phyloP scores from a whole-genome alignment of 2,113 vertebrate species.

The Zapornia atra region DNA sequence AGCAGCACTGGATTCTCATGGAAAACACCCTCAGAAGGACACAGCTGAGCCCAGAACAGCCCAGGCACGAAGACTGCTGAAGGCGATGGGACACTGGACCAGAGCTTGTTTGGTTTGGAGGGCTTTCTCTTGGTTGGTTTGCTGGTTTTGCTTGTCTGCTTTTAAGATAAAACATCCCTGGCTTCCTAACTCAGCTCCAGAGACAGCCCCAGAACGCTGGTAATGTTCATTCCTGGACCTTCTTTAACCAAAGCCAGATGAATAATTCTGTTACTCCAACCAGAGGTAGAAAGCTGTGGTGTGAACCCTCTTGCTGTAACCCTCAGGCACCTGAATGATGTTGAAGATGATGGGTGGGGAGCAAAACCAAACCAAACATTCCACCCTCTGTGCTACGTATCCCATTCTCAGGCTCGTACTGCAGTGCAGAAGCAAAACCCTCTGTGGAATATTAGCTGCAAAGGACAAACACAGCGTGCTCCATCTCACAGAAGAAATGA shows the following conservation, averaged over 20 bases:
- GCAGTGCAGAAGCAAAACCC: not conserved
- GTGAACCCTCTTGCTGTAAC: not conserved
- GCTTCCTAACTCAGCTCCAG: not conserved
- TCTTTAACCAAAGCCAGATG: not conserved
- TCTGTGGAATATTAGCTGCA: not conserved
- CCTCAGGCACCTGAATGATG: not conserved
- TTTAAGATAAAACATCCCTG: not conserved
- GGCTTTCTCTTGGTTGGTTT: not conserved
- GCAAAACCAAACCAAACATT: not conserved
- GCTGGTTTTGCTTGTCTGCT: not conserved
- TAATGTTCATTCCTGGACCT: not conserved
- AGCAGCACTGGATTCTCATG: not conserved
- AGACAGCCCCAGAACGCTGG: not conserved
- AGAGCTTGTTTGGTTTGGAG: not conserved
- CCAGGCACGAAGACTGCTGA: not conserved
- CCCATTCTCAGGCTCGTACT: not conserved
- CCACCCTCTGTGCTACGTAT: rapidly evolving
- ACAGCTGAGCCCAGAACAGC: not conserved
- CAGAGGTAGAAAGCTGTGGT: not conserved
- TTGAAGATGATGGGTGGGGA: no score
- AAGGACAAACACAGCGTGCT: not conserved
- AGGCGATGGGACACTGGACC: not conserved
- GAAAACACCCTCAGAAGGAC: not conserved
- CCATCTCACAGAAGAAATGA: not conserved
- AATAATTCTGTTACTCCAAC: not conserved